Base-by-base conservation (phyloP, 2,888 invertebrate species). In the Tridacna crocea region DNA sequence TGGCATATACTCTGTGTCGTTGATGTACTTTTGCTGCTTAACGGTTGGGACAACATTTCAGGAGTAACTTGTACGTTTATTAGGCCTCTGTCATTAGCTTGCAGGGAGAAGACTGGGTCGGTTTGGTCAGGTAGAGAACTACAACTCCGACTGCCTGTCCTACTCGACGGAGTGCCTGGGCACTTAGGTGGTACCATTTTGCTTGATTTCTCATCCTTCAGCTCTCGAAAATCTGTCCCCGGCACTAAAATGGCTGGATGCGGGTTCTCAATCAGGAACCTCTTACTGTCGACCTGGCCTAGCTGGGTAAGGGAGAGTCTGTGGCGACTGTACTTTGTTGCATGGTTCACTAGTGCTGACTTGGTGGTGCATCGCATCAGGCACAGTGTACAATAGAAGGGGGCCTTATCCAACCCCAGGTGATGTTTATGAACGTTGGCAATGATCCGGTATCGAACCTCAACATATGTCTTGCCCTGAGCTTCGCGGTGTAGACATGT, bases 291-390 rank as follows among this genome's bases (percentile, higher is more conserved):
- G 4, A 55, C 55, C 55, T 55, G 19, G 17, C 55, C 55, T 6
- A 55, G n/a, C n/a, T 55, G 19, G 1, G 55, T n/a, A 1, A 55
- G 19, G 19, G 55, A 17, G 17, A 19, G 55, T 55, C 55, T 17
- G n/a, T 55, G 55, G 55, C 55, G 55, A 10, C 55, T 55, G 55
- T 55, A n/a, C n/a, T 55, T 55, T 17, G 55, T 19, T 2, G 10
- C 55, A 10, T 55, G 70, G 24, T 70, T 70, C 12, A 70, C 24
- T 2, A 47, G 12, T 3, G 48, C 48, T 0, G 48, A 46, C 24
- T 47, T 70, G 0, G 70, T 70, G 19, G 70, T 22, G 47, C 70
- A 70, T 17, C 70, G 46, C 46, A 70, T 8, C 10, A 70, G 48
- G 27, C 46, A 46, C 8, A 70, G 12, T 10, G 70, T 70, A 22